Conservation (phyloP, 2,888 invertebrate genomes). For the Mimas tiliae region DNA sequence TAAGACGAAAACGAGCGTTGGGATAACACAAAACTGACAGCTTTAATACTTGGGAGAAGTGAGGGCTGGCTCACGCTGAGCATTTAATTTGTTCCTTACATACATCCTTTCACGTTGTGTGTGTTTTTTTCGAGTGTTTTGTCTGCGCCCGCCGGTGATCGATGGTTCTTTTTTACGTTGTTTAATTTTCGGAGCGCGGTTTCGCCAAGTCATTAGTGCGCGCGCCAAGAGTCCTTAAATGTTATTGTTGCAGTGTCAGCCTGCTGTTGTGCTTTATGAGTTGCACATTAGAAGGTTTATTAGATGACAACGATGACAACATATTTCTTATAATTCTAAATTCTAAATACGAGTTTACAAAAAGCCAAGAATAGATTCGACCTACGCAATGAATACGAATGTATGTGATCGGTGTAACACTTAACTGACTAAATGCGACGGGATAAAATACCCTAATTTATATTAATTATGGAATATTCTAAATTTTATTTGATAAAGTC, state of each 20-base stretch:
- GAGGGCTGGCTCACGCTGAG: slow-evolving; percentile 77
- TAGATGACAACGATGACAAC: slow-evolving; percentile 18
- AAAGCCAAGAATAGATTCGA: not conserved
- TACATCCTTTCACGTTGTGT: slow-evolving; percentile 74
- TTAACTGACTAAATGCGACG: too few species aligned
- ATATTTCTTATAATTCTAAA: not conserved
- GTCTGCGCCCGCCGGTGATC: slow-evolving; percentile 76
- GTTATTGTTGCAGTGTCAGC: slow-evolving; percentile 62
- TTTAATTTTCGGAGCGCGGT: slow-evolving; percentile 79
- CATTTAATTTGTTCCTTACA: slow-evolving; percentile 83
- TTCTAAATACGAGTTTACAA: not conserved
- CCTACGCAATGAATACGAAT: not conserved
- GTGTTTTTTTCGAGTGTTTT: slow-evolving; percentile 72
- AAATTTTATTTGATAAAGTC: too few species aligned
- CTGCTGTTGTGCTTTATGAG: slow-evolving; percentile 25
- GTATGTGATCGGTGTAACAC: too few species aligned
- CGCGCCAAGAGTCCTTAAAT: slow-evolving; percentile 47
- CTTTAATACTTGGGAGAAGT: slow-evolving; percentile 76
- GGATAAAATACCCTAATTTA: too few species aligned
- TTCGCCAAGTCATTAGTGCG: slow-evolving; percentile 81
- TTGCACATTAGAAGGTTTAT: slow-evolving; percentile 6
- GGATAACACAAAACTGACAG: slow-evolving; percentile 82
- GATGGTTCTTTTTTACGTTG: slow-evolving; percentile 82
- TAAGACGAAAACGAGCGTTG: slow-evolving; percentile 76
- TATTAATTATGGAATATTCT: too few species aligned